Conservation (phyloP, 2,888 invertebrate species). For the Brachylomia viminalis region DNA sequence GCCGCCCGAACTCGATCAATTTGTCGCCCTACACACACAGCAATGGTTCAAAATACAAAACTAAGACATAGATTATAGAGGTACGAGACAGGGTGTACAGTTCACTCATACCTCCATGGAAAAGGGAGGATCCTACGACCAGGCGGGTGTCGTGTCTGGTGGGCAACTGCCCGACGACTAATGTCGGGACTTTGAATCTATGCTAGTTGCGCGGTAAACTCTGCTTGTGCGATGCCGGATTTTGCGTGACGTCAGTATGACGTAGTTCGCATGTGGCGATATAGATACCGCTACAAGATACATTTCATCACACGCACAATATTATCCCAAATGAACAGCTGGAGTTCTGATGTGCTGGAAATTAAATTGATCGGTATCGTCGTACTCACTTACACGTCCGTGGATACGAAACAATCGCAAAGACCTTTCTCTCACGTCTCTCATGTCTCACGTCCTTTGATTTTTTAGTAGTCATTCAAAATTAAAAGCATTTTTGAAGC, state of each 20-base stretch:
- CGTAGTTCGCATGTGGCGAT: too few relatives aligned
- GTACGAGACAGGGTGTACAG: too few relatives aligned
- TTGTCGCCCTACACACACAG: constrained; percentile 89
- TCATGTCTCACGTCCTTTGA: background rate
- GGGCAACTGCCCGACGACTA: too few relatives aligned
- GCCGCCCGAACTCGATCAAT: constrained; percentile 96
- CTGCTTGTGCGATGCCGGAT: too few relatives aligned
- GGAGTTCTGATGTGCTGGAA: background rate
- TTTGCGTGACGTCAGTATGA: too few relatives aligned
- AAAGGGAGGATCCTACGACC: too few relatives aligned
- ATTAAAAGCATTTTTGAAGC: background rate
- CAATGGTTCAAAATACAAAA: background rate
- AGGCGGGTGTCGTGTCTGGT: too few relatives aligned
- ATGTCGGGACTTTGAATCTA: too few relatives aligned
- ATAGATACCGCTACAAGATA: too few relatives aligned
- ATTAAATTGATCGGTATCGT: background rate
- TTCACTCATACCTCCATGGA: too few relatives aligned
- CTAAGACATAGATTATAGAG: background rate
- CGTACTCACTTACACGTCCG: background rate
- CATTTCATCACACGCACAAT: background rate
- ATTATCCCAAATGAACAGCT: background rate
- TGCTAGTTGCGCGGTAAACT: too few relatives aligned
- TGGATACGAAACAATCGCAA: background rate
- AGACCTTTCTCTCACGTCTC: background rate
- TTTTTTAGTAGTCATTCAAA: background rate